Evolutionary conservation across 2,113 vertebrate genomes (phyloP).

Genomic region (Ctenomys sociabilis): DNA sequence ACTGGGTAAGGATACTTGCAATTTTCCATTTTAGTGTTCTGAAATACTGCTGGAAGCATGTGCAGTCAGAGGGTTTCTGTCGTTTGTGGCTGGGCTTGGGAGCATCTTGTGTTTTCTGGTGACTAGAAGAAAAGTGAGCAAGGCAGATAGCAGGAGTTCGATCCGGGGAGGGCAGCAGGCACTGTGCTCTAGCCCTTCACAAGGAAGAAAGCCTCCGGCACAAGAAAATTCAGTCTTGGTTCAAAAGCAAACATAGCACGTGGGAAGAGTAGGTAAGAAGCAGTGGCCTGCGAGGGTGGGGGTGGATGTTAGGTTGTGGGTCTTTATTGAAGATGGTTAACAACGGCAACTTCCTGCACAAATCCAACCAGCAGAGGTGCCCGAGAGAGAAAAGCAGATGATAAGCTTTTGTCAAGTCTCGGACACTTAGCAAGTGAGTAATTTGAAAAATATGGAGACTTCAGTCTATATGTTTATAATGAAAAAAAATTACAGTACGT

Average conservation of each 20-base stretch:
- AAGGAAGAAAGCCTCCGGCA: neutral
- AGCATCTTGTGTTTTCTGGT: neutral
- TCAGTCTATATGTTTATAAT: neutral
- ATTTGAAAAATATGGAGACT: neutral
- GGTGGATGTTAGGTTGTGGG: neutral
- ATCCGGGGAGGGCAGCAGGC: neutral
- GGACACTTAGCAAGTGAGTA: neutral
- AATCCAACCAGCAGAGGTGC: neutral
- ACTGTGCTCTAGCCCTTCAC: neutral
- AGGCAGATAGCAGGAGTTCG: neutral
- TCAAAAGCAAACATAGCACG: neutral
- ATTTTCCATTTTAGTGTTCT: neutral
- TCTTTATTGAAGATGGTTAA: neutral
- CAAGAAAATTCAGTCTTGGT: neutral
- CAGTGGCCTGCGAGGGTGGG: neutral
- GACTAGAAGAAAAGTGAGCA: neutral
- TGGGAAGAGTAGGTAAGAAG: neutral
- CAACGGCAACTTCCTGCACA: neutral
- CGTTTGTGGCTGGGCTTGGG: neutral
- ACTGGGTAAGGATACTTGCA: neutral
- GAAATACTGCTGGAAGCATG: neutral
- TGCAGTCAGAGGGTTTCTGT: neutral
- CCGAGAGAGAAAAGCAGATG: neutral
- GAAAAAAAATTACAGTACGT: neutral
- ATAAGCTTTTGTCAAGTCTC: neutral